A percentile compares a stretch with the other conserved stretches of the same genome.
Evolutionary conservation across 2,888 invertebrate genomes (phyloP).

Genomic region (Mesorhabditis belari): DNA sequence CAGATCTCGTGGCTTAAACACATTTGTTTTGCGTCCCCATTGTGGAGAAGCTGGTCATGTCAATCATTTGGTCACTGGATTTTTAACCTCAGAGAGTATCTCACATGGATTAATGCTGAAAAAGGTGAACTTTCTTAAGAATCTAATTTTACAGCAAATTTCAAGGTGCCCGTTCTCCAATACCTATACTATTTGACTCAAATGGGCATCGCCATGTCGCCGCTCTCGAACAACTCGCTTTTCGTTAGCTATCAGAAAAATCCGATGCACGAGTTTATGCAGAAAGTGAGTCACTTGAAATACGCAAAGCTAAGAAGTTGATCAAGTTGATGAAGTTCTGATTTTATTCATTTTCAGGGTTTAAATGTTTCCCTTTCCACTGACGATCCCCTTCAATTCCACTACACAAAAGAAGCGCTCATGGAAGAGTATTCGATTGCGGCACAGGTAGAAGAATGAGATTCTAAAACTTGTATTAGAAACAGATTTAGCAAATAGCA

Average conservation of each 20-base stretch:
- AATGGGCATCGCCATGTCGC: constrained; percentile 98
- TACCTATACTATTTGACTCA: constrained; percentile 95
- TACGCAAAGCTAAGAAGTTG: background rate
- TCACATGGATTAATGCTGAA: constrained; percentile 89
- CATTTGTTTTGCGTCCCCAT: constrained; percentile 89
- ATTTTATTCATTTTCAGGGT: constrained; percentile 58
- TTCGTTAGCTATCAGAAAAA: constrained; percentile 98
- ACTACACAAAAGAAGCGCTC: constrained; percentile 97
- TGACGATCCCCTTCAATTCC: constrained; percentile 97
- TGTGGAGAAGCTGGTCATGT: constrained; percentile 97
- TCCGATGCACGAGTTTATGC: constrained; percentile 74
- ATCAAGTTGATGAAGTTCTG: background rate
- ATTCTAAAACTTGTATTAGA: background rate
- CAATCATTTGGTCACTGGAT: constrained; percentile 92
- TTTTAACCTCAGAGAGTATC: constrained; percentile 93
- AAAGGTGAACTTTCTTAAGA: constrained; percentile 62
- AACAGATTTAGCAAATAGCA: no score
- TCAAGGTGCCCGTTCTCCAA: constrained; percentile 85
- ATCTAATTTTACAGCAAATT: constrained; percentile 3
- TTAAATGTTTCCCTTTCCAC: constrained; percentile 88
- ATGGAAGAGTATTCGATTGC: constrained; percentile 99
- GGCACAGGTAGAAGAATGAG: constrained; percentile 69
- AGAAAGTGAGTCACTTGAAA: constrained; percentile 11
- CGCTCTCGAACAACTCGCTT: constrained; percentile 92
- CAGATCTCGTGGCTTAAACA: constrained; percentile 81